Base-by-base conservation (phyloP, 2,113 vertebrate species). In the Ia io region DNA sequence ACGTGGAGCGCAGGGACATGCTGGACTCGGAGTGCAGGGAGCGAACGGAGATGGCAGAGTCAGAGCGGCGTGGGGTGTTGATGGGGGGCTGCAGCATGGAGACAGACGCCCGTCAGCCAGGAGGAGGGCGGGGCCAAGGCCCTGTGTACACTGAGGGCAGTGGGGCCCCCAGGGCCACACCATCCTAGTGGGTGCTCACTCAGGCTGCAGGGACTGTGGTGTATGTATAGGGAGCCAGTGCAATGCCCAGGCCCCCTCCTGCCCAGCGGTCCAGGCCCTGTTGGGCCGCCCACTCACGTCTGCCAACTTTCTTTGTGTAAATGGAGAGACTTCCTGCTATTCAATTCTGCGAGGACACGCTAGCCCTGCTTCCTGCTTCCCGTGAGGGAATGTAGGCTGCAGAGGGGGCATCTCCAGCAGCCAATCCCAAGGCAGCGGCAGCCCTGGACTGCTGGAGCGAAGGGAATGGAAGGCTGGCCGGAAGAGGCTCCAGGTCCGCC, bases 11-110 rank as follows among this genome's bases (percentile, higher is more conserved):
- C 96, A 99, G 95, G 84, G 99, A 99, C 99, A 99, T 99, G 98
- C 99, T 99, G 98, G 99, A 99, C 98, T 99, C 99, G 0, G 99
- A 99, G 96, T 99, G 99, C 94, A 99, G 97, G 0, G 99, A 99
- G 59, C 99, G 99, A 71, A 99, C 98, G 0, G 99, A 99, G 98
- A 99, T 99, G 82, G 99, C 99, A 0, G 99, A 99, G 98, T 99
- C 99, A 0, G 99, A 99, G 96, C 99, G 99, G 49, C 99, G 99
- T 0, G 99, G 99, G 11, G 99, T 99, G 93, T 98, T 99, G 87
- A 99, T 99, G 0, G 99, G 99, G 67, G 99, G 99, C 99, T 99
- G 97, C 2, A 7, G 79, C 23, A 16, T 12, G 5, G 91, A 49
- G 56, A 67, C 61, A n/a, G 90, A 76, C 3, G 2, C 77, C 76